These are phyloP conservation scores for Hycleus phaleratus DNA, from an alignment of 1,140 invertebrate genomes.

Conservation along the genomic window DNA sequence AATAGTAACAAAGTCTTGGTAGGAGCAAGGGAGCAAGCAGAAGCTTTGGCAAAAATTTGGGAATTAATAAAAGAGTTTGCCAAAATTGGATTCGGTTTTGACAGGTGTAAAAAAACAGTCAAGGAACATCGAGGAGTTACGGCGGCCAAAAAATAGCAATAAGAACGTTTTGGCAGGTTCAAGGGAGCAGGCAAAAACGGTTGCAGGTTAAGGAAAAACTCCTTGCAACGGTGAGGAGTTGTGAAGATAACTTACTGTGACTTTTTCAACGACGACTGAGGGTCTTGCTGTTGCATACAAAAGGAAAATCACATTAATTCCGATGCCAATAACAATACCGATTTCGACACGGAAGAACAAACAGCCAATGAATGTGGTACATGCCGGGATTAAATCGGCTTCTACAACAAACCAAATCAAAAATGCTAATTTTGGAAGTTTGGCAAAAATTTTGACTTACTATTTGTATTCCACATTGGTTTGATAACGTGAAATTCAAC, in stretches of 20 bases:
- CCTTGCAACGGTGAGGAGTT: neutral
- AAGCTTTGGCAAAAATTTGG: too few relatives aligned
- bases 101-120: too few relatives aligned
- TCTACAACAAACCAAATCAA: constrained; percentile 46
- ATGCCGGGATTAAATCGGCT: constrained; percentile 59
- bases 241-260: constrained; percentile 40
- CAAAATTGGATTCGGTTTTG: too few relatives aligned
- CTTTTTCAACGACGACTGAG: constrained; percentile 52
- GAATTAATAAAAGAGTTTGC: too few relatives aligned
- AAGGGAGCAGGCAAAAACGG: too few relatives aligned
- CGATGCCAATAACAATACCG: constrained; percentile 68
- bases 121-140: too few relatives aligned
- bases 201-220: too few relatives aligned
- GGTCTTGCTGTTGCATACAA: constrained; percentile 67
- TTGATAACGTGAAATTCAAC: constrained; percentile 48
- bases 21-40: neutral
- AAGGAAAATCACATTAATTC: constrained; percentile 60
- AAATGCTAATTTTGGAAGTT: neutral
- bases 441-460: constrained; percentile 44
- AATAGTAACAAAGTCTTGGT: neutral
- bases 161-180: too few relatives aligned
- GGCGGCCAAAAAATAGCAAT: too few relatives aligned
- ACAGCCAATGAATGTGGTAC: constrained; percentile 60
- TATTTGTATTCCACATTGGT: constrained; percentile 65
- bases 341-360: constrained; percentile 61